These are phyloP conservation scores for Mesocentrotus franciscanus DNA, from an alignment of 53 echinoderm and acorn worm genomes.

Conservation along the genomic window DNA sequence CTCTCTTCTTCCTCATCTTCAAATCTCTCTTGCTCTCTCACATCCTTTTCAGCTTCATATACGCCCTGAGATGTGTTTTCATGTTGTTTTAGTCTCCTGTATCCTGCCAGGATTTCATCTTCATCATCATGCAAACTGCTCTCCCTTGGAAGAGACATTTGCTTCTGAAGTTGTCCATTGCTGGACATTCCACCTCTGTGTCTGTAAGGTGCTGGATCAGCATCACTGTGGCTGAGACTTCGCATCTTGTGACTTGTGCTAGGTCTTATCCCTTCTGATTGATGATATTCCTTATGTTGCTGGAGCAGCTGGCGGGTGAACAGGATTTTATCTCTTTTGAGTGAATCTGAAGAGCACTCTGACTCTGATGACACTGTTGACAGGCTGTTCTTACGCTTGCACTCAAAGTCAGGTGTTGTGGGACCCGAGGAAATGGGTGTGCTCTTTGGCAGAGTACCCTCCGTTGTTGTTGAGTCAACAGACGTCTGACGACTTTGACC, in stretches of 20 bases:
- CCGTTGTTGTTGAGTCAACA: constrained; percentile 87
- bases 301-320: constrained; percentile 68
- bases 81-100: constrained; percentile 37
- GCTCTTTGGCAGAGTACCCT: constrained; percentile 91
- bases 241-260: constrained; percentile 31
- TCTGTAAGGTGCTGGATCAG: neutral
- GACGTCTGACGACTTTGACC: constrained; percentile 83
- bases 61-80: neutral
- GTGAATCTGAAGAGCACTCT: constrained; percentile 66
- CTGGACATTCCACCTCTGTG: neutral
- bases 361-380: constrained; percentile 69
- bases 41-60: neutral
- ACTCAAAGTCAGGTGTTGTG: constrained; percentile 84
- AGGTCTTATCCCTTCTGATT: constrained; percentile 40
- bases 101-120: constrained; percentile 23
- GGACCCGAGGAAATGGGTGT: constrained; percentile 92
- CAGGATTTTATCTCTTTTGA: constrained; percentile 65
- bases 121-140: neutral
- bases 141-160: constrained; percentile 42
- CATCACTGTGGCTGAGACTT: constrained; percentile 22
- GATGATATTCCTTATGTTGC: constrained; percentile 57
- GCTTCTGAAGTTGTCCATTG: constrained; percentile 35
- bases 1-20: constrained; percentile 57
- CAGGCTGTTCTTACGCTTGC: constrained; percentile 74
- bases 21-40: neutral